phyloP scores from a whole-genome alignment of 1,140 invertebrate species.

The Neodiprion pinetum region DNA sequence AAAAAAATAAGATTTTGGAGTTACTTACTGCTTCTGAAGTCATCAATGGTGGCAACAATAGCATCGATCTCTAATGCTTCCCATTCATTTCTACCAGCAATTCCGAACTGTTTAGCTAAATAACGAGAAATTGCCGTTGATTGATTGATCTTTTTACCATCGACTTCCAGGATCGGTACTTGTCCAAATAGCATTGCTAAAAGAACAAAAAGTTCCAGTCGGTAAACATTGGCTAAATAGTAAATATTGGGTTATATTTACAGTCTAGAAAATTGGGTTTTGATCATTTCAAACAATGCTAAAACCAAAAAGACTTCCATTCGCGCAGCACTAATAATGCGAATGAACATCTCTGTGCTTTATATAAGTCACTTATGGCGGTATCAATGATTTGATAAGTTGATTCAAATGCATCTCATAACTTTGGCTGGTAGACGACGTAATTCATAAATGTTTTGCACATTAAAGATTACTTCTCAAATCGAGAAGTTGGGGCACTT shows the following conservation, averaged over 20 bases:
- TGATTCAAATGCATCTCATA: too few species aligned
- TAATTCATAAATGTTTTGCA: too few species aligned
- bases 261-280: too few species aligned
- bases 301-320: too few species aligned
- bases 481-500: too few species aligned
- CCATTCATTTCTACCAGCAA: conserved; percentile 18
- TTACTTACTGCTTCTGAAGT: conserved; percentile 21
- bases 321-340: too few species aligned
- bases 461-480: too few species aligned
- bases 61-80: conserved; percentile 28
- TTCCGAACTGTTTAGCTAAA: conserved; percentile 20
- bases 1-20: background rate
- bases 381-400: too few species aligned
- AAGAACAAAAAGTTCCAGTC: background rate
- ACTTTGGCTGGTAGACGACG: too few species aligned
- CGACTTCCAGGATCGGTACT: conserved; percentile 24
- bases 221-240: background rate
- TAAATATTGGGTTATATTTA: too few species aligned
- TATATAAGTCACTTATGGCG: too few species aligned
- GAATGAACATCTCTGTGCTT: too few species aligned
- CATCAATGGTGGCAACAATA: conserved; percentile 25
- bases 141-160: conserved; percentile 28
- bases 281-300: background rate
- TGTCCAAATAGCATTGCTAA: conserved; percentile 25
- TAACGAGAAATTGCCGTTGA: conserved; percentile 29